Evolutionary conservation across 2,888 invertebrate genomes (phyloP).

Genomic region (Drosophila percnosoma): DNA sequence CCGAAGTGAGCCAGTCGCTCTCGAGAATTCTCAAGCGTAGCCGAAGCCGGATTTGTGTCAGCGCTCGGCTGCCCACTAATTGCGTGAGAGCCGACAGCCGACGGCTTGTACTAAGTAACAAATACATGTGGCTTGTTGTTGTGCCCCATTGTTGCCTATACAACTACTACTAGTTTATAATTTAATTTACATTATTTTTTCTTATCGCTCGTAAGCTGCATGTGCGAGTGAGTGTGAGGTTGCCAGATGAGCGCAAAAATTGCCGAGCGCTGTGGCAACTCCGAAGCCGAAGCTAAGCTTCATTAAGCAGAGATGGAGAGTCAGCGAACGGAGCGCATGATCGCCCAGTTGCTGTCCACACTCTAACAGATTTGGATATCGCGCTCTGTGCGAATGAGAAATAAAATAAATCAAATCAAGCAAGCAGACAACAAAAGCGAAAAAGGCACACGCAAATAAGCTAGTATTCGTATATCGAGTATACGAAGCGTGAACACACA

Average conservation of each 20-base stretch:
- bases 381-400: conserved; percentile 48
- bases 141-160: conserved; percentile 58
- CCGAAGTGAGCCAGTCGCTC: conserved; percentile 8
- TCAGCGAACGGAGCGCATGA: conserved; percentile 53
- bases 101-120: conserved; percentile 47
- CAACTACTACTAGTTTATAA: conserved; percentile 62
- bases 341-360: conserved; percentile 74
- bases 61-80: conserved; percentile 49
- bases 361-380: conserved; percentile 79
- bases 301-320: conserved; percentile 65
- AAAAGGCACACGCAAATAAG: conserved; percentile 32
- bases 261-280: conserved; percentile 62
- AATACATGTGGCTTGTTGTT: conserved; percentile 44
- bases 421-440: conserved; percentile 21
- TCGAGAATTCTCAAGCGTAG: conserved; percentile 44
- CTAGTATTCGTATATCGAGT: conserved; percentile 59
- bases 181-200: conserved; percentile 71
- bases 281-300: conserved; percentile 70
- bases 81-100: conserved; percentile 67
- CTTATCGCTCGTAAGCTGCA: conserved; percentile 42
- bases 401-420: conserved; percentile 26
- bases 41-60: conserved; percentile 62
- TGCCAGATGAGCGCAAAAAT: conserved; percentile 52
- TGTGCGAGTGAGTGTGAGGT: conserved; percentile 19
- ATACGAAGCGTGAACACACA: conserved; percentile 73